Evolutionary conservation across 2,888 invertebrate species (phyloP).

Genomic region (Antheraea assamensis): DNA sequence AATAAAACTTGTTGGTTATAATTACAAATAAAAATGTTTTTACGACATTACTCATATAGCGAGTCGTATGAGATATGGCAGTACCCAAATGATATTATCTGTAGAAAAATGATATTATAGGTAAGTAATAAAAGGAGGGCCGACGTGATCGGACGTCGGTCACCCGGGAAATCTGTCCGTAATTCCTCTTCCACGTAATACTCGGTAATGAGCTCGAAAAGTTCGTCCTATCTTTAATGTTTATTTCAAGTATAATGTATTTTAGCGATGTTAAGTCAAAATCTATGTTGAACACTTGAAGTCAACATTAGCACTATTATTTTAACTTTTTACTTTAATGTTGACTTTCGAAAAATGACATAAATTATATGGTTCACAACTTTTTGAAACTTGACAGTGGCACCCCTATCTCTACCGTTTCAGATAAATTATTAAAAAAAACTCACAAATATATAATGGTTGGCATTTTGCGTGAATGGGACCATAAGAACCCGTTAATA

Average conservation of each 20-base stretch:
- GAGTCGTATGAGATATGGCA: background rate
- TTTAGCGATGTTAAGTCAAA: background rate
- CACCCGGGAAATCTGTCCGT: conserved; percentile 44
- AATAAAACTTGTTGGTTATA: too few species aligned
- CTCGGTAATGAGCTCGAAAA: conserved; percentile 30
- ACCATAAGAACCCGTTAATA: too few species aligned
- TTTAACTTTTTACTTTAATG: too few species aligned
- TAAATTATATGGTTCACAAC: too few species aligned
- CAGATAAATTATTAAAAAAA: too few species aligned
- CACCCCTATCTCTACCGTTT: too few species aligned
- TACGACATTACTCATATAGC: background rate
- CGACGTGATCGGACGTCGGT: conserved; percentile 2
- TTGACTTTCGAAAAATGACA: too few species aligned
- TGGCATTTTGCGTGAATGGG: too few species aligned
- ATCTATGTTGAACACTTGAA: background rate
- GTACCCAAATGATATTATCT: conserved; percentile 1
- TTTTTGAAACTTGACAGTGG: too few species aligned
- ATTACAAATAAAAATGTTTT: too few species aligned
- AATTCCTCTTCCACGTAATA: conserved; percentile 22
- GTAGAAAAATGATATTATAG: background rate
- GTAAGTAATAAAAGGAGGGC: background rate
- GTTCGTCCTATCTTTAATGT: conserved; percentile 22
- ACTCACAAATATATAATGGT: too few species aligned
- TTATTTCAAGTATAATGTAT: background rate
- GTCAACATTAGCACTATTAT: background rate